Evolutionary conservation across 2,113 vertebrate species (phyloP).

Genomic region (Antechinus flavipes): DNA sequence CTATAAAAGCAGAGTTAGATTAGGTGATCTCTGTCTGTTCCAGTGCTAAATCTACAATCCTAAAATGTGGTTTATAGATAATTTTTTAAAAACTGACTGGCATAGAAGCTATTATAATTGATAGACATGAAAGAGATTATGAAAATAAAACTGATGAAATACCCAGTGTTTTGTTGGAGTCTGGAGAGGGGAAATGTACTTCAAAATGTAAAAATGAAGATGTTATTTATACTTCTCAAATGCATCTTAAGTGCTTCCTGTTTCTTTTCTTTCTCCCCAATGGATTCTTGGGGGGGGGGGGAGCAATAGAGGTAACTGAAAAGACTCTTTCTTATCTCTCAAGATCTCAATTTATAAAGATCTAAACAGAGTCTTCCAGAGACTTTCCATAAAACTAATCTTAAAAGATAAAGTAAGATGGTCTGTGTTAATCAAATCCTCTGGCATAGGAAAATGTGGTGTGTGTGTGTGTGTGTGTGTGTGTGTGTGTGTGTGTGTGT

Average conservation of each 20-base stretch:
- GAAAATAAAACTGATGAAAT: neutral
- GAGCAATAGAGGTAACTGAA: neutral
- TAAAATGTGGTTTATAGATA: neutral
- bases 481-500: no score
- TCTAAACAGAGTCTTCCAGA: neutral
- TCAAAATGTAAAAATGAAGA: neutral
- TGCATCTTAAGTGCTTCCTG: constrained; percentile 3
- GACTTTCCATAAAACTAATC: neutral
- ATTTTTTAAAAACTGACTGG: neutral
- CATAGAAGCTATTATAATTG: neutral
- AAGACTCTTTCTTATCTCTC: neutral
- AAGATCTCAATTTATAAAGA: neutral
- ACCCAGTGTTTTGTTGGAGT: neutral
- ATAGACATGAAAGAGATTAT: neutral
- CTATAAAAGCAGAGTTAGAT: neutral
- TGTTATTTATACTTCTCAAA: neutral
- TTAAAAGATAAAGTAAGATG: neutral
- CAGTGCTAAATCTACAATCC: neutral
- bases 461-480: no score
- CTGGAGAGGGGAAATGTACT: neutral
- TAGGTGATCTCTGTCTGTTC: neutral
- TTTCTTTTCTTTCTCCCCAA: neutral
- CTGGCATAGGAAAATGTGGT: neutral
- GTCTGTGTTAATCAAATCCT: neutral
- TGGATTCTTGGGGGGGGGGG: neutral